Evolutionary conservation across 2,113 vertebrate genomes (phyloP).

Genomic region (Antigone vipio): DNA sequence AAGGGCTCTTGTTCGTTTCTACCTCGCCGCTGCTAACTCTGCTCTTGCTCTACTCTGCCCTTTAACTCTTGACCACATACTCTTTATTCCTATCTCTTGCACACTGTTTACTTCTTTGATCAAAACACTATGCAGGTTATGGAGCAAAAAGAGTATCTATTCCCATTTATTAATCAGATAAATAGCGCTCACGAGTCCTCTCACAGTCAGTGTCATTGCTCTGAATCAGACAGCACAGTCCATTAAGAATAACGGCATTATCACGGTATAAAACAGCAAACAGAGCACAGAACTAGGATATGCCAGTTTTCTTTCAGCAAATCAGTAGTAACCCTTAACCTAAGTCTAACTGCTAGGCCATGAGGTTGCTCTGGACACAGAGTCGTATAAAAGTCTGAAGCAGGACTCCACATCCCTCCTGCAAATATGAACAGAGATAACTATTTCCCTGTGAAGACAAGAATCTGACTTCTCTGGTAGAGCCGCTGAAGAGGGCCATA

Average conservation of each 20-base stretch:
- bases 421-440: neutral
- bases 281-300: neutral
- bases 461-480: neutral
- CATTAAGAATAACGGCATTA: neutral
- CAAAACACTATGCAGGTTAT: neutral
- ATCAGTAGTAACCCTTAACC: neutral
- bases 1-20: neutral
- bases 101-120: neutral
- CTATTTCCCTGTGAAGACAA: neutral
- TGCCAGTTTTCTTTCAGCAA: neutral
- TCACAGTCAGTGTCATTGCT: neutral
- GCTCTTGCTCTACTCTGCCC: neutral
- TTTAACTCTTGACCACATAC: neutral
- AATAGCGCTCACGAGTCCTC: neutral
- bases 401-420: neutral
- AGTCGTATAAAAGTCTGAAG: neutral
- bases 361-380: neutral
- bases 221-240: neutral
- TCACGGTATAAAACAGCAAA: neutral
- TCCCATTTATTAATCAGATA: neutral
- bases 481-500: neutral
- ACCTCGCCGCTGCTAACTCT: neutral
- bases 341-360: neutral
- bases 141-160: neutral
- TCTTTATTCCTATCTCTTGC: neutral